phyloP scores from a whole-genome alignment of 2,113 vertebrate species.

The Plecturocebus donacophilus region DNA sequence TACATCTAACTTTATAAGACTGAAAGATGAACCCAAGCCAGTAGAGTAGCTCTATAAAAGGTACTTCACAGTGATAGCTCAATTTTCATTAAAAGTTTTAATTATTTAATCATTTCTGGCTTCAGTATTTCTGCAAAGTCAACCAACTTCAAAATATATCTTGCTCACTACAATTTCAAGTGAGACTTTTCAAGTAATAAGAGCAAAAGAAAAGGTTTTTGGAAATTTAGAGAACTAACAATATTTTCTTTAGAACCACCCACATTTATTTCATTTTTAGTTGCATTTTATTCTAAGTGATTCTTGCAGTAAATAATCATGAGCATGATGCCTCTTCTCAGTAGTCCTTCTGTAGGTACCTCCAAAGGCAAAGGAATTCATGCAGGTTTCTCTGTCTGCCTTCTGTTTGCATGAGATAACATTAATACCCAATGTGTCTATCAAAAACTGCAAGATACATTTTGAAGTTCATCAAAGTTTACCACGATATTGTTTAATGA shows the following conservation, averaged over 20 bases:
- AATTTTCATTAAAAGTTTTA: not conserved
- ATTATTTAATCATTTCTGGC: not conserved
- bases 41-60: not conserved
- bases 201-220: not conserved
- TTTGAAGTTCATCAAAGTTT: not conserved
- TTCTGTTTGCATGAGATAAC: conserved; percentile 18
- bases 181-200: conserved; percentile 48
- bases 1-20: not conserved
- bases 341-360: not conserved
- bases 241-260: conserved; percentile 52
- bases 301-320: not conserved
- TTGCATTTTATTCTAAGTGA: conserved; percentile 49
- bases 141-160: not conserved
- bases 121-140: not conserved
- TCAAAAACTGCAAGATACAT: not conserved
- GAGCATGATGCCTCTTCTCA: not conserved
- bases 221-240: conserved; percentile 8
- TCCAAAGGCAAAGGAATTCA: not conserved
- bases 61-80: not conserved
- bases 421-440: conserved; percentile 16
- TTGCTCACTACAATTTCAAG: not conserved
- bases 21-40: not conserved
- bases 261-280: conserved; percentile 26
- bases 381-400: not conserved
- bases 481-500: not conserved